A percentile compares a stretch with the other conserved stretches of the same genome.
phyloP scores from a whole-genome alignment of 2,113 vertebrate species.

The Vireo altiloquus region DNA sequence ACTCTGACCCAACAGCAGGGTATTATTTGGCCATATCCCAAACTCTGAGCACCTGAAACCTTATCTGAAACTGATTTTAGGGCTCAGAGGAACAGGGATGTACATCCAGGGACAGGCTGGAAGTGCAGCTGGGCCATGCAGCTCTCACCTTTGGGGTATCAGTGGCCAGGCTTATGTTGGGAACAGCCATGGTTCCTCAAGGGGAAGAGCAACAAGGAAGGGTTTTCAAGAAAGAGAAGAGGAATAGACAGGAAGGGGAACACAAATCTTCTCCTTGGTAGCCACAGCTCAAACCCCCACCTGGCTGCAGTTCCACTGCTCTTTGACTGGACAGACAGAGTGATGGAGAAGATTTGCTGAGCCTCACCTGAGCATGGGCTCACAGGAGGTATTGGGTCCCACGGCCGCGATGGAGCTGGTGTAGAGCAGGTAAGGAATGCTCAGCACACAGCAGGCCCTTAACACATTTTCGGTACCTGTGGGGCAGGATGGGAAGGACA shows the following conservation, averaged over 20 bases:
- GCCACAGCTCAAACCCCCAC: not conserved
- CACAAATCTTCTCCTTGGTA: not conserved
- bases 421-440: not conserved
- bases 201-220: not conserved
- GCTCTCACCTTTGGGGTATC: not conserved
- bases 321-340: not conserved
- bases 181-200: not conserved
- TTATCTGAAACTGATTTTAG: not conserved
- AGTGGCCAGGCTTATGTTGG: not conserved
- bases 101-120: not conserved
- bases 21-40: not conserved
- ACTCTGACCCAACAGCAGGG: not conserved
- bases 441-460: not conserved
- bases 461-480: conserved; percentile 44
- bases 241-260: not conserved
- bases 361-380: conserved; percentile 45
- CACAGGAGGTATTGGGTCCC: not conserved
- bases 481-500: not conserved
- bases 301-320: not conserved
- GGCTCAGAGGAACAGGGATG: not conserved
- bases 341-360: not conserved
- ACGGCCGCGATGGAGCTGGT: not conserved
- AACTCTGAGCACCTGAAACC: not conserved
- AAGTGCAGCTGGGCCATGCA: not conserved
- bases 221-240: not conserved